These are phyloP conservation scores for Folsomia manolachei DNA, from an alignment of 2,888 invertebrate species.

Conservation along the genomic window DNA sequence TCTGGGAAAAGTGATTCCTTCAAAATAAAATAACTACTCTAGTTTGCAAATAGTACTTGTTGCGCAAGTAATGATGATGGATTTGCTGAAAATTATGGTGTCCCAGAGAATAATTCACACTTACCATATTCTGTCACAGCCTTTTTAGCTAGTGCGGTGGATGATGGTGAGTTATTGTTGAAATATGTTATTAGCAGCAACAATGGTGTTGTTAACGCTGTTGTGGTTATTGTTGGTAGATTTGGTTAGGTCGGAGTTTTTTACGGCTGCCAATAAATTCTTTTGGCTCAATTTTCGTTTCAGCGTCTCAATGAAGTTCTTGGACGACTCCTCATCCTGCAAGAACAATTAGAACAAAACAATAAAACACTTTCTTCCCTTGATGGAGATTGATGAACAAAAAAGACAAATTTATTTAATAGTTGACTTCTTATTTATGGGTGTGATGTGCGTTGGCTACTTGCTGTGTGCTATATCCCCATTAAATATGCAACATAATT, in stretches of 20 bases:
- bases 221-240: constrained; percentile 25
- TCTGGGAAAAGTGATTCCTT: too few relatives aligned
- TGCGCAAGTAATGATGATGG: too few relatives aligned
- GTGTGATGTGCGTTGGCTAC: too few relatives aligned
- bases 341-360: constrained; percentile 23
- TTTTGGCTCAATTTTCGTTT: constrained; percentile 50
- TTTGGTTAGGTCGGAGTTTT: constrained; percentile 39
- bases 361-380: constrained; percentile 6
- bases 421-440: background rate
- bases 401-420: constrained; percentile 1
- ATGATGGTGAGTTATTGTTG: background rate
- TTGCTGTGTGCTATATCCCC: too few relatives aligned
- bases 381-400: background rate
- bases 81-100: too few relatives aligned
- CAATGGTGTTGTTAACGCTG: constrained; percentile 26
- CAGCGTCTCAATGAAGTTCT: constrained; percentile 49
- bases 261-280: constrained; percentile 40
- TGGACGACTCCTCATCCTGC: constrained; percentile 50
- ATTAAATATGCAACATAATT: too few relatives aligned
- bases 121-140: constrained; percentile 27
- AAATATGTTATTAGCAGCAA: constrained; percentile 3
- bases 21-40: too few relatives aligned
- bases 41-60: too few relatives aligned
- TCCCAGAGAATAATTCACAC: too few relatives aligned
- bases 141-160: constrained; percentile 21